Percentiles rank a stretch among this genome's conserved stretches.
These are phyloP conservation scores for Clarias batrachus DNA, from an alignment of 2,113 vertebrate species.

Conservation along the genomic window DNA sequence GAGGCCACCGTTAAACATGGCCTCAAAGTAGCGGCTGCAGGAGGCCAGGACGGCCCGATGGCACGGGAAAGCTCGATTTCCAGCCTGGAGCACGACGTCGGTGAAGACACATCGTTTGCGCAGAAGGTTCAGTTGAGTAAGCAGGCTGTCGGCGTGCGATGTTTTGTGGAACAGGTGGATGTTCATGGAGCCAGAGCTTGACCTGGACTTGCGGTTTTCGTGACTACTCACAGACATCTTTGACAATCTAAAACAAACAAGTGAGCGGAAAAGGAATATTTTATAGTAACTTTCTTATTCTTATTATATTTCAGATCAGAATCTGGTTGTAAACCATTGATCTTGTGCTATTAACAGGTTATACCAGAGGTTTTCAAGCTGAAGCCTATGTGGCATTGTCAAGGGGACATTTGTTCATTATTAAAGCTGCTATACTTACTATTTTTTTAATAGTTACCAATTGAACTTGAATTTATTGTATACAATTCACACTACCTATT, in stretches of 20 bases:
- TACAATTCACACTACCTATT: neutral
- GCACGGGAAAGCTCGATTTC: conserved; percentile 75
- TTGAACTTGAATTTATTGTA: neutral
- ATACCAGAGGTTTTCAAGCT: neutral
- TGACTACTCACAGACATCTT: conserved; percentile 82
- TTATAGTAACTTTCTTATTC: neutral
- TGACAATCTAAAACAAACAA: conserved; percentile 37
- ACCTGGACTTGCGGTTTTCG: conserved; percentile 83
- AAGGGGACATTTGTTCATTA: neutral
- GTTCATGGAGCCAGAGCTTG: conserved; percentile 79
- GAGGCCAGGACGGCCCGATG: conserved; percentile 80
- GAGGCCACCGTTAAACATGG: conserved; percentile 80
- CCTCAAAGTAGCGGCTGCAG: conserved; percentile 82
- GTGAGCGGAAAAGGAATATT: neutral
- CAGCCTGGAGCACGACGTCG: conserved; percentile 75
- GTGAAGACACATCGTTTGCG: conserved; percentile 80
- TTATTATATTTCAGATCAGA: neutral
- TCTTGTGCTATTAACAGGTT: neutral
- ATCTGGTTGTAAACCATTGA: neutral
- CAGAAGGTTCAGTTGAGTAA: conserved; percentile 81
- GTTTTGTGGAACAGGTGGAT: conserved; percentile 79
- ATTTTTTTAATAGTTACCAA: neutral
- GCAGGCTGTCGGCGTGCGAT: conserved; percentile 72
- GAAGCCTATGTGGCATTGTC: neutral
- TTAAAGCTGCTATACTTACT: neutral